Percentiles rank a stretch among this genome's conserved stretches.
Evolutionary conservation across 2,113 vertebrate genomes (phyloP).

Genomic region (Salvelinus fontinalis): DNA sequence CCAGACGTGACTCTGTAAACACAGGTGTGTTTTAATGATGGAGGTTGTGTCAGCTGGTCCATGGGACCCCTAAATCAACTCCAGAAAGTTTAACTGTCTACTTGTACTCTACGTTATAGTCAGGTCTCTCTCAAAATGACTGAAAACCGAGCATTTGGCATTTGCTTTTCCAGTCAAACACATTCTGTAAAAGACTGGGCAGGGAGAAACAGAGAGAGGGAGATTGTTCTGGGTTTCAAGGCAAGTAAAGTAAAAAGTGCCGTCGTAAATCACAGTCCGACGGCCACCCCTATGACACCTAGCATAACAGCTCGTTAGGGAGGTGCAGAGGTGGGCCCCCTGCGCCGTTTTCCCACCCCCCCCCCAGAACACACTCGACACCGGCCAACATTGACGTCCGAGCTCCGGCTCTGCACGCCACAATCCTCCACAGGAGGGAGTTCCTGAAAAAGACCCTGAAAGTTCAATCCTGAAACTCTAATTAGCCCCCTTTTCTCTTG

Average conservation of each 20-base stretch:
- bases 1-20: constrained; percentile 4
- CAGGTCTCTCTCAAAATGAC: constrained; percentile 1
- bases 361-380: neutral
- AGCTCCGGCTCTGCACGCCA: neutral
- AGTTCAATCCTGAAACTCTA: constrained; percentile 15
- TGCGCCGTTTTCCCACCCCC: neutral
- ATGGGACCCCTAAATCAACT: neutral
- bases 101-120: neutral
- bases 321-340: neutral
- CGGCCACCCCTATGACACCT: constrained; percentile 3
- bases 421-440: neutral
- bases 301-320: constrained; percentile 14
- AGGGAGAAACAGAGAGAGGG: neutral
- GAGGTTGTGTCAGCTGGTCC: neutral
- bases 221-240: neutral
- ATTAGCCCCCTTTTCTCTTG: neutral
- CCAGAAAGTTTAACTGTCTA: too few relatives aligned
- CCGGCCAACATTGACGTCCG: neutral
- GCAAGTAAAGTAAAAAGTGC: neutral
- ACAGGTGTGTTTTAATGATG: neutral
- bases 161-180: neutral
- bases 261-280: neutral
- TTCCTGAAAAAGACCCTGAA: constrained; percentile 12
- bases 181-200: neutral
- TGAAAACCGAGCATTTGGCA: neutral